These are phyloP conservation scores for Caenorhabditis japonica DNA, from an alignment of 2,888 invertebrate genomes.

Conservation along the genomic window DNA sequence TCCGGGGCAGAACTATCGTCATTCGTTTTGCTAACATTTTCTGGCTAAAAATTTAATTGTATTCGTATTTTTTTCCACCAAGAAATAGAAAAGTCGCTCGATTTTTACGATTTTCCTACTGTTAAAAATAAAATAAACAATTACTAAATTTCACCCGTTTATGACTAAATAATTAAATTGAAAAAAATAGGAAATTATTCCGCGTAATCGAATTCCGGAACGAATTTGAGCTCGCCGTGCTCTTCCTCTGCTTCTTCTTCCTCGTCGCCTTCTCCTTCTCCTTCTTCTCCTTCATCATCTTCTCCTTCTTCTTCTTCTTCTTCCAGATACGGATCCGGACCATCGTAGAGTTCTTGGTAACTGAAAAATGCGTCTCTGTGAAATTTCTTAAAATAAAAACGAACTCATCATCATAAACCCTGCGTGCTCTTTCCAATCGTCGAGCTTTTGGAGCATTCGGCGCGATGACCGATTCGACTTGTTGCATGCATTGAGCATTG, in stretches of 20 bases:
- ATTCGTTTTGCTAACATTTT: constrained; percentile 26
- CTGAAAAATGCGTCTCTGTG: neutral
- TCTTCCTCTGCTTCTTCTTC: too few species aligned
- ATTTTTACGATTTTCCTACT: constrained; percentile 3
- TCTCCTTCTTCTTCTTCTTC: neutral
- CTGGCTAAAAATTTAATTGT: constrained; percentile 9
- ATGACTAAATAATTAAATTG: too few species aligned
- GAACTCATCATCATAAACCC: constrained; percentile 15
- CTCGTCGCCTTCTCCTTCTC: too few species aligned
- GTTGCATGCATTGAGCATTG: constrained; percentile 57
- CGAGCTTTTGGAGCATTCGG: constrained; percentile 54
- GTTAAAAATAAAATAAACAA: neutral
- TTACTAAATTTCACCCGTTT: neutral
- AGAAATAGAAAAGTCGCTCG: constrained; percentile 7
- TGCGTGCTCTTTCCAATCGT: constrained; percentile 34
- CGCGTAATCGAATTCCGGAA: too few species aligned
- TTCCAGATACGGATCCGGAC: neutral
- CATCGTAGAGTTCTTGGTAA: too few species aligned
- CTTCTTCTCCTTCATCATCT: neutral
- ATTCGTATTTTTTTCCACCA: too few species aligned
- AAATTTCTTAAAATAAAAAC: constrained; percentile 7
- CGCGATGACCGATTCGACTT: constrained; percentile 52
- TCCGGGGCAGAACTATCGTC: neutral
- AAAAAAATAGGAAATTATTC: too few species aligned
- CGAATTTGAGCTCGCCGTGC: too few species aligned